Conservation (phyloP, 2,797 vertebrate species). For the Basileuterus tristriatus region DNA sequence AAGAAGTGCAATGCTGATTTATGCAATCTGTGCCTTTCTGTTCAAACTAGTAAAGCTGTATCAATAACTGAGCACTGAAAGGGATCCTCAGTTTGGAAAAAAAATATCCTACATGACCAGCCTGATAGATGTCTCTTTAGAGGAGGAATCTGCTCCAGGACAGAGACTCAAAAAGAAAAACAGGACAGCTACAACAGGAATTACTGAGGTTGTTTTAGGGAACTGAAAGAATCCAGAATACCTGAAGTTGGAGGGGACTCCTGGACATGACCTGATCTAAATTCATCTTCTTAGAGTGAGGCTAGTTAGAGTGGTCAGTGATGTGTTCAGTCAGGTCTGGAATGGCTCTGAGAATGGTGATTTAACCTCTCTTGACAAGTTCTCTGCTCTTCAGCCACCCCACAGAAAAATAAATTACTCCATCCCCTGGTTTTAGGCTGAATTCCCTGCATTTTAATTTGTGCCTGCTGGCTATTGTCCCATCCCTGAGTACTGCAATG, state of each 20-base stretch:
- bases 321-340: neutral
- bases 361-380: neutral
- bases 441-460: neutral
- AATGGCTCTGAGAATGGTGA: neutral
- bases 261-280: neutral
- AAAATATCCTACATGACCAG: neutral
- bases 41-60: neutral
- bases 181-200: neutral
- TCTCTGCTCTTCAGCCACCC: neutral
- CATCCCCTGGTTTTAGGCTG: neutral
- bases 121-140: neutral
- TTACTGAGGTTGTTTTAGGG: neutral
- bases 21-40: neutral
- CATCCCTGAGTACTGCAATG: neutral
- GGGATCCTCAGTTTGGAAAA: neutral
- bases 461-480: neutral
- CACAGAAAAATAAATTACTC: neutral
- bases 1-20: neutral
- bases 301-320: neutral
- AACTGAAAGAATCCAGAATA: neutral
- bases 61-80: neutral
- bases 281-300: neutral
- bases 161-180: neutral
- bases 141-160: neutral
- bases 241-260: neutral